Base-by-base conservation (phyloP, 2,888 invertebrate genomes). In the Thelaira solivaga region DNA sequence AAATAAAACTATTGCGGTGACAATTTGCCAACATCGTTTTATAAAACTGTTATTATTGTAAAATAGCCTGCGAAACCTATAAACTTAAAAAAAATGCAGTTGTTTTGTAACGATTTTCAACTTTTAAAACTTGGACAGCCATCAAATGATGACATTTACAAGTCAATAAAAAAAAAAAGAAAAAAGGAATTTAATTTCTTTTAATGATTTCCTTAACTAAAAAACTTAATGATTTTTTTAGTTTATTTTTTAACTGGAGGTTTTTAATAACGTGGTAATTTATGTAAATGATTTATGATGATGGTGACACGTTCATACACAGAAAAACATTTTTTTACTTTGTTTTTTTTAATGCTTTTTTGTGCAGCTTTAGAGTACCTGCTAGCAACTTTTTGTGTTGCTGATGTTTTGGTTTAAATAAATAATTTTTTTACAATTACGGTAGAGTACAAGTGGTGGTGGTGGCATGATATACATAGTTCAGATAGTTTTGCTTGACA, bases 281-380 rank as follows among this genome's bases (percentile, higher is more conserved):
- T 73, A 77, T 62, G 34, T 57, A 73, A 77, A 73, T 77, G 77
- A 73, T 68, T 77, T 64, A 68, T 68, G 43, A 26, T 29, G 49
- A 57, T 64, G 43, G 34, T 29, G 49, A 57, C 49, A 64, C 6
- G 43, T 31, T 45, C 20, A 22, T n/a, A n/a, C 43, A 29, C 31
- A 39, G 13, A 39, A 29, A 16, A 26, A 59, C 29, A 69, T 55
- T 53, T 62, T 55, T 62, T 62, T 20, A 8, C 0, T 3, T 10
- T 29, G 11, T 59, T 61, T 31, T 67, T 29, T 16, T 53, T 6
- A 5, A 4, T 10, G 2, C 24, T 1, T 1, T 7, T n/a, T 31
- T 16, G n/a, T 59, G 41, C 45, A n/a, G 34, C 16, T n/a, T n/a
- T n/a, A n/a, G n/a, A n/a, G n/a, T n/a, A n/a, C n/a, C n/a, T n/a